Evolutionary conservation across 2,113 vertebrate genomes (phyloP).

Genomic region (Etheostoma cragini): DNA sequence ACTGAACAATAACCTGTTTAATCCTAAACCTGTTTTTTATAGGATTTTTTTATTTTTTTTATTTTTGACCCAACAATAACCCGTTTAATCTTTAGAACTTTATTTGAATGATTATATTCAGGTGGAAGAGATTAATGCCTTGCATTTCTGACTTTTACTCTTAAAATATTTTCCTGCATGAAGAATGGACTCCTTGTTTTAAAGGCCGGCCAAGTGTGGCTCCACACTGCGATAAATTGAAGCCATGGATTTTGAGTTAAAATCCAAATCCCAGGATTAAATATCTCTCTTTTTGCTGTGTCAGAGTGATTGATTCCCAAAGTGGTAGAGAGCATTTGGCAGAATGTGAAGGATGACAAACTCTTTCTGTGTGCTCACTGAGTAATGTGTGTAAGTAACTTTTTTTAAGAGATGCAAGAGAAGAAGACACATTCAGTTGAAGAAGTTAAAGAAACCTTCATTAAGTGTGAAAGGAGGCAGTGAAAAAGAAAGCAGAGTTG

Average conservation of each 20-base stretch:
- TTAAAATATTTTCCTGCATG: slow-evolving; percentile 10
- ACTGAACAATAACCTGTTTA: neutral
- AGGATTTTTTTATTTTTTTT: neutral
- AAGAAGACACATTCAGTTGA: slow-evolving; percentile 8
- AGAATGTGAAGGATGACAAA: slow-evolving; percentile 22
- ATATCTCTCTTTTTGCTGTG: slow-evolving; percentile 50
- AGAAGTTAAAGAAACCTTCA: slow-evolving; percentile 16
- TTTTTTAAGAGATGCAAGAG: neutral
- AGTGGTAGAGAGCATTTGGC: slow-evolving; percentile 39
- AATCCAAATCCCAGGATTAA: slow-evolving; percentile 53
- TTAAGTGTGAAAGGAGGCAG: slow-evolving; percentile 2
- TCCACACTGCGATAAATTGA: slow-evolving; percentile 38
- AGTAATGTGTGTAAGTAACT: neutral
- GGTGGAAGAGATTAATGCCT: slow-evolving; percentile 23
- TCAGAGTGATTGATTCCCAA: slow-evolving; percentile 50
- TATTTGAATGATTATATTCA: slow-evolving; percentile 26
- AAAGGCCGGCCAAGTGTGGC: slow-evolving; percentile 5
- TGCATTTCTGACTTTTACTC: slow-evolving; percentile 17
- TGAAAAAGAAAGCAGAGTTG: slow-evolving; percentile 25
- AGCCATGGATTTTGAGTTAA: slow-evolving; percentile 43
- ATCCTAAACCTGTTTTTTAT: neutral
- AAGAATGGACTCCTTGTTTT: slow-evolving; percentile 43
- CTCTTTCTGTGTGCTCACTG: slow-evolving; percentile 30
- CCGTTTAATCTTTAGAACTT: slow-evolving; percentile 5
- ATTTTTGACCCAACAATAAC: neutral